Percentiles rank a stretch among this genome's conserved stretches.
Conservation (phyloP, 92 coral and sea anemone genomes). For the Palythoa caribaeorum region DNA sequence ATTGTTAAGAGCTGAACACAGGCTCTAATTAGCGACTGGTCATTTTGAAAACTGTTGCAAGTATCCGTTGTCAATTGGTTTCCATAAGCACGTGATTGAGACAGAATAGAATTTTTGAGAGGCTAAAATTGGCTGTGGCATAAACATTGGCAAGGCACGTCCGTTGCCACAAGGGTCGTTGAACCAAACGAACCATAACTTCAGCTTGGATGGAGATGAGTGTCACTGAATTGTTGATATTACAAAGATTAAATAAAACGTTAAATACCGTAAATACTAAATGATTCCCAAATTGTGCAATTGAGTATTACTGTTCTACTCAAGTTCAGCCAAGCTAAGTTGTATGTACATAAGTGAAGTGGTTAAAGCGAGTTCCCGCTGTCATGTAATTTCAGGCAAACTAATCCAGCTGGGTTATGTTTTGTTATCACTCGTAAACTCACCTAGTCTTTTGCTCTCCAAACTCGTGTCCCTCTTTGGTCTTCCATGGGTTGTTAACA, state of each 20-base stretch:
- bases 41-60: neutral
- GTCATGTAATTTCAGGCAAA: slow-evolving; percentile 5
- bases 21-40: neutral
- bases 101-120: neutral
- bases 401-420: neutral
- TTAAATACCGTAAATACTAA: no score
- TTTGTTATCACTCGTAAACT: neutral
- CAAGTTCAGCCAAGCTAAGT: no score
- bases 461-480: neutral
- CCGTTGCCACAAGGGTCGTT: neutral
- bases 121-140: neutral
- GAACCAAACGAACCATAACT: neutral
- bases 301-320: no score
- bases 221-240: no score
- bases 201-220: neutral
- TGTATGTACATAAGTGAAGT: no score
- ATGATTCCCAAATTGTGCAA: no score
- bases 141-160: neutral
- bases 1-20: neutral
- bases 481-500: neutral
- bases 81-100: slow-evolving; percentile 5
- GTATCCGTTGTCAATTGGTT: neutral
- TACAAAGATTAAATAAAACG: no score
- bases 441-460: slow-evolving; percentile 1
- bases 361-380: neutral